These are phyloP conservation scores for Panorpa germanica DNA, from an alignment of 2,888 invertebrate species.

Conservation along the genomic window DNA sequence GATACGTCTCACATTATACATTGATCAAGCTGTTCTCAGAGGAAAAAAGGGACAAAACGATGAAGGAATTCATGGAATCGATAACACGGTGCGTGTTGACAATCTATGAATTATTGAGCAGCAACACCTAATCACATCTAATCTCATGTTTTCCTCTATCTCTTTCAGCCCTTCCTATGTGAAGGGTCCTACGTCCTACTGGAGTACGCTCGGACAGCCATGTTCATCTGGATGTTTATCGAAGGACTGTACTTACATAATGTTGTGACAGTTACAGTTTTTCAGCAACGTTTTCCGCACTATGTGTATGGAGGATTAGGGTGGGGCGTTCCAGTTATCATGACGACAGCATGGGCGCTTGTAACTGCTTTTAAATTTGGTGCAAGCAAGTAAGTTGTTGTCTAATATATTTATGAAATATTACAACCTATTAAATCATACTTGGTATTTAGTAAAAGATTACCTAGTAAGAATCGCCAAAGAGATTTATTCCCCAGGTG, in stretches of 20 bases:
- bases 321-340: slow-evolving; percentile 52
- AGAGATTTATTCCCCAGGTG: too few relatives aligned
- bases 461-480: too few relatives aligned
- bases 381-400: slow-evolving; percentile 24
- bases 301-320: slow-evolving; percentile 44
- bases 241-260: slow-evolving; percentile 82
- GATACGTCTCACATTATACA: slow-evolving; percentile 50
- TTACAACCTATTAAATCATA: too few relatives aligned
- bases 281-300: slow-evolving; percentile 37
- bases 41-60: slow-evolving; percentile 21
- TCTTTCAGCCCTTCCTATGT: slow-evolving; percentile 54
- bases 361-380: slow-evolving; percentile 33
- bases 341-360: slow-evolving; percentile 49
- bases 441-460: too few relatives aligned
- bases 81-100: slow-evolving; percentile 37
- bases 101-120: slow-evolving; percentile 6
- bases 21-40: slow-evolving; percentile 45
- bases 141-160: slow-evolving; percentile 5
- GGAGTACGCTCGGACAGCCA: slow-evolving; percentile 77
- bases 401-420: too few relatives aligned
- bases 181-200: slow-evolving; percentile 58
- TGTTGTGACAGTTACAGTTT: slow-evolving; percentile 56
- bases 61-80: slow-evolving; percentile 30
- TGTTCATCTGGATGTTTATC: slow-evolving; percentile 96
- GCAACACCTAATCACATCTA: not conserved